Evolutionary conservation across 2,113 vertebrate genomes (phyloP).

Genomic region (Columba livia): DNA sequence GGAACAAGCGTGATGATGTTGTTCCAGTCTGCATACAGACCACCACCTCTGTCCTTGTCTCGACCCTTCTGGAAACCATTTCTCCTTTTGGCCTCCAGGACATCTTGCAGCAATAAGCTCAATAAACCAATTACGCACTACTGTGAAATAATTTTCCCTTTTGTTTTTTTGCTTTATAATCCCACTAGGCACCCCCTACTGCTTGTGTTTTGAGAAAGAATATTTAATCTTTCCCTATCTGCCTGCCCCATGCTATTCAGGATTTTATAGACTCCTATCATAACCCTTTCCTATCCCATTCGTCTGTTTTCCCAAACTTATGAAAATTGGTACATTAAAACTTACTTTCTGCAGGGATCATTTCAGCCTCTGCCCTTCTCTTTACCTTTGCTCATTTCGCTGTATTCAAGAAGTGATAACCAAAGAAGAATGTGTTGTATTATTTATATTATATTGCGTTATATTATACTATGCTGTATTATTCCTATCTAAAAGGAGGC

Average conservation of each 20-base stretch:
- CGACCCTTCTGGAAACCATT: background rate
- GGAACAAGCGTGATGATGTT: background rate
- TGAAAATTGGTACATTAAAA: background rate
- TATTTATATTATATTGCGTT: background rate
- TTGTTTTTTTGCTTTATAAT: background rate
- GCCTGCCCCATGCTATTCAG: background rate
- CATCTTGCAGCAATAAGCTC: conserved; percentile 11
- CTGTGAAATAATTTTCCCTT: background rate
- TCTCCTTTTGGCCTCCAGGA: background rate
- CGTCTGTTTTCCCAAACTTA: background rate
- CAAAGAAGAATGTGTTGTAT: accelerated
- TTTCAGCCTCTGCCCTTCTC: background rate
- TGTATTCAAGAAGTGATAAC: background rate
- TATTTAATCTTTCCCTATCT: background rate
- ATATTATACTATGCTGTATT: background rate
- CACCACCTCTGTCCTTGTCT: background rate
- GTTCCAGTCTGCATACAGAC: background rate
- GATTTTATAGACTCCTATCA: background rate
- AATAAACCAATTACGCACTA: background rate
- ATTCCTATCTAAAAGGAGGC: background rate
- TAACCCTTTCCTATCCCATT: background rate
- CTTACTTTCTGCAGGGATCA: background rate
- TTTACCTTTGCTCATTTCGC: background rate
- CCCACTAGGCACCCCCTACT: conserved; percentile 17
- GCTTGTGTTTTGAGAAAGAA: conserved; percentile 48